Evolutionary conservation across 2,113 vertebrate genomes (phyloP).

Genomic region (Leptodactylus fuscus): DNA sequence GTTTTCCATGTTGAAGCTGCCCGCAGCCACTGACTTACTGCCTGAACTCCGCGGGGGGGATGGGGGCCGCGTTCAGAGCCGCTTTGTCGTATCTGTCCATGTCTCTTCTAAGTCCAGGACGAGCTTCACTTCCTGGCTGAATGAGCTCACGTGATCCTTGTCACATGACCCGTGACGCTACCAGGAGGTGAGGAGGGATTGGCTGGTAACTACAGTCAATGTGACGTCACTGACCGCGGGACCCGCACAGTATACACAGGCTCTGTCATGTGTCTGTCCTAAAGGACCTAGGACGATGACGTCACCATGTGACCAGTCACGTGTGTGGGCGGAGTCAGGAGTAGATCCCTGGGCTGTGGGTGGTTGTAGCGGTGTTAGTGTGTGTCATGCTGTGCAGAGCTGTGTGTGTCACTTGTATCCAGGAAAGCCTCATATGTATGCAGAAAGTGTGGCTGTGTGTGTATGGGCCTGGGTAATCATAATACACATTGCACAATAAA

Average conservation of each 20-base stretch:
- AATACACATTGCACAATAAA: too few species aligned
- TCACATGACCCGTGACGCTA: conserved; percentile 16
- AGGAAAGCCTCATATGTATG: too few species aligned
- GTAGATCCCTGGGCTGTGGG: too few species aligned
- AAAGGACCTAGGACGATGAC: neutral
- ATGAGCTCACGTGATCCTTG: conserved; percentile 20
- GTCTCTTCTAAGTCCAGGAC: neutral
- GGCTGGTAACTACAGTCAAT: neutral
- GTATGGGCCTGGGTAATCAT: too few species aligned
- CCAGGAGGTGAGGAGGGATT: too few species aligned
- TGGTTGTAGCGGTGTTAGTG: too few species aligned
- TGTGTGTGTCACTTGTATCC: too few species aligned
- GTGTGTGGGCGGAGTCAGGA: neutral
- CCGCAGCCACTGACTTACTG: conserved; percentile 7
- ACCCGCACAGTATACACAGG: too few species aligned
- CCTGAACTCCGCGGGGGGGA: conserved; percentile 23
- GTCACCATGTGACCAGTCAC: neutral
- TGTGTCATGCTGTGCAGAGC: too few species aligned
- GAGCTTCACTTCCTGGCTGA: conserved; percentile 30
- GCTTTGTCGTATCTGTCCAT: conserved; percentile 52
- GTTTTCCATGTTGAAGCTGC: neutral
- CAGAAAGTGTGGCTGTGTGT: too few species aligned
- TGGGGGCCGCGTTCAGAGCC: conserved; percentile 22
- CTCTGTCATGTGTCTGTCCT: too few species aligned
- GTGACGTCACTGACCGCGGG: neutral